Evolutionary conservation across 2,888 invertebrate species (phyloP).

Genomic region (Erebia epiphron): DNA sequence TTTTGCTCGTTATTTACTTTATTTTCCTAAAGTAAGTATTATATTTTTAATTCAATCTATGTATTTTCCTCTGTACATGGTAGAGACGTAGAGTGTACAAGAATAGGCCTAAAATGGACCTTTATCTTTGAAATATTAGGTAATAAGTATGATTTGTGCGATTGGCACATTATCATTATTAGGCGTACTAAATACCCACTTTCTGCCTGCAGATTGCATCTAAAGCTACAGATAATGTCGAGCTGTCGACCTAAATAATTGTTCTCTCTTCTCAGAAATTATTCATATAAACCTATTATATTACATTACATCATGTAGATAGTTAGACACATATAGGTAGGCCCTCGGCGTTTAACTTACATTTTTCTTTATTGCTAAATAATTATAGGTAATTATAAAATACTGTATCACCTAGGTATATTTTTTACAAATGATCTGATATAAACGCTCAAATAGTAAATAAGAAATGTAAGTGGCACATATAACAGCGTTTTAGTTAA

Average conservation of each 20-base stretch:
- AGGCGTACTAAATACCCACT: background rate
- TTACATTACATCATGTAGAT: constrained; percentile 4
- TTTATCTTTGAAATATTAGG: too few species aligned
- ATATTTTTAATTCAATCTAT: too few species aligned
- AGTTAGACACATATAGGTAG: too few species aligned
- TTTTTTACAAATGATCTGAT: background rate
- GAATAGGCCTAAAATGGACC: too few species aligned
- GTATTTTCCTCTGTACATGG: too few species aligned
- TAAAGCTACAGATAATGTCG: background rate
- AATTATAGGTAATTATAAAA: too few species aligned
- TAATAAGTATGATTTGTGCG: too few species aligned
- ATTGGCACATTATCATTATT: background rate
- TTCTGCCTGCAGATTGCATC: background rate
- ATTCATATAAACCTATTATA: constrained; percentile 22
- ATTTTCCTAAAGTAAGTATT: too few species aligned
- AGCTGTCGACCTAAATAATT: constrained; percentile 17
- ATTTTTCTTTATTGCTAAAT: too few species aligned
- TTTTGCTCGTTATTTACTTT: too few species aligned
- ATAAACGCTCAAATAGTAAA: background rate
- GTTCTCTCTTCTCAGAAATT: constrained; percentile 17
- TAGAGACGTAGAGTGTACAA: too few species aligned
- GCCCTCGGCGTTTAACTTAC: background rate
- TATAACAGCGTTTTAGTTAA: constrained; percentile 27
- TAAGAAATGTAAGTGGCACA: constrained; percentile 18
- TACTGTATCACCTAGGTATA: too few species aligned